Evolutionary conservation across 2,113 vertebrate species (phyloP).

Genomic region (Paraplagusia blochii): DNA sequence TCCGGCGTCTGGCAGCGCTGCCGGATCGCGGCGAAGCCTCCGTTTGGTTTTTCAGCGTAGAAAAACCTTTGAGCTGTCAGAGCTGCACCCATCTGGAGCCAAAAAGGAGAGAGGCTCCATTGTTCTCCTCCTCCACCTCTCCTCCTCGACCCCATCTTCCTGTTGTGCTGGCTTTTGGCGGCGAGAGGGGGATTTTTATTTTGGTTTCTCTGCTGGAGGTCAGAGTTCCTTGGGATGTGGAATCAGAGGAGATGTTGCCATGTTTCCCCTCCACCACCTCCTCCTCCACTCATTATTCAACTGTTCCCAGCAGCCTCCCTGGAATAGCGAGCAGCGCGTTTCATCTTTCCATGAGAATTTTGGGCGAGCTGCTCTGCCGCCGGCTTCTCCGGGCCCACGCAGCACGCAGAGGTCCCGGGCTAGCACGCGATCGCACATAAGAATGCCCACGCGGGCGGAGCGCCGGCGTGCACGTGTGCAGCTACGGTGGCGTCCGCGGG

Average conservation of each 20-base stretch:
- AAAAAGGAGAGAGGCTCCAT: conserved; percentile 50
- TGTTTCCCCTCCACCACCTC: conserved; percentile 30
- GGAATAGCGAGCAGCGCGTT: conserved; percentile 31
- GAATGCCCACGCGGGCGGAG: conserved; percentile 7
- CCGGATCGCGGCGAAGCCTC: conserved; percentile 36
- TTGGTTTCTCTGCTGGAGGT: conserved; percentile 70
- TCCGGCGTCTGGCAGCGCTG: conserved; percentile 55
- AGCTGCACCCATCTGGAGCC: conserved; percentile 56
- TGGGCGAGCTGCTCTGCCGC: conserved; percentile 1
- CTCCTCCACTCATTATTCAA: conserved; percentile 19
- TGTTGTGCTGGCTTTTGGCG: conserved; percentile 55
- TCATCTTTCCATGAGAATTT: conserved; percentile 57
- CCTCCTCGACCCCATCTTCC: conserved; percentile 56
- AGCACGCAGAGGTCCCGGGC: conserved; percentile 15
- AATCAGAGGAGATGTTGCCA: conserved; percentile 65
- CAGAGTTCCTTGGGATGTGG: conserved; percentile 64
- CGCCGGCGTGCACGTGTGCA: conserved; percentile 22
- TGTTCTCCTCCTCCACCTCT: conserved; percentile 57
- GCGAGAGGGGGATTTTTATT: conserved; percentile 63
- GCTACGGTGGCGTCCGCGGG: too few species aligned
- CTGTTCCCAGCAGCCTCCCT: conserved; percentile 48
- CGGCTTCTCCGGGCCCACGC: conserved; percentile 16
- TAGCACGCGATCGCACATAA: conserved; percentile 18
- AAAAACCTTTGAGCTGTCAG: conserved; percentile 60
- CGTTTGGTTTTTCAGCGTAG: conserved; percentile 29